These are phyloP conservation scores for Podarcis muralis DNA, from an alignment of 2,113 vertebrate species.

Conservation along the genomic window DNA sequence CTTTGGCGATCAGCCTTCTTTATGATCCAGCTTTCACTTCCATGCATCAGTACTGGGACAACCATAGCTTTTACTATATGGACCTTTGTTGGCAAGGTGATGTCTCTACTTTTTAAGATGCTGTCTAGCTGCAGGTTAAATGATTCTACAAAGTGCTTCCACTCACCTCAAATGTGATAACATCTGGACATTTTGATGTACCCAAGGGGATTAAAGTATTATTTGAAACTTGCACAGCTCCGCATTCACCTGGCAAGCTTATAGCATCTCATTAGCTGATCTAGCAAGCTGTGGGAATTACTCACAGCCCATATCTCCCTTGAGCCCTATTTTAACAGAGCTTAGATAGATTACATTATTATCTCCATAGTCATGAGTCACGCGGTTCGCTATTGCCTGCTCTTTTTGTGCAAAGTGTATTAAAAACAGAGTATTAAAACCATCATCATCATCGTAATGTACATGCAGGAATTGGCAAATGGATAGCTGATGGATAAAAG, in stretches of 20 bases:
- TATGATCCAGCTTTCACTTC: no score
- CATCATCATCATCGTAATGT: no score
- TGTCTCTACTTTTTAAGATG: no score
- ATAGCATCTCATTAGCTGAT: background rate
- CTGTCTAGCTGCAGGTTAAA: background rate
- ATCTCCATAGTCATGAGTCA: background rate
- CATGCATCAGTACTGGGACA: no score
- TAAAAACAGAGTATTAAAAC: no score
- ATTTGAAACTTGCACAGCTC: background rate
- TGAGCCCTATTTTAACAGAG: conserved; percentile 5
- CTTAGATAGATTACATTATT: background rate
- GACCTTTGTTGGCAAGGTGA: no score
- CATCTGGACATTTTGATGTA: background rate
- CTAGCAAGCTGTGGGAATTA: conserved; percentile 52
- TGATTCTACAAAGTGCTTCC: background rate
- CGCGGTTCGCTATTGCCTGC: background rate
- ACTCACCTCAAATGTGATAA: conserved; percentile 1
- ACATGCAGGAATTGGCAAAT: no score
- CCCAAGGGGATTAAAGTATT: background rate
- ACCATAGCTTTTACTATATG: no score
- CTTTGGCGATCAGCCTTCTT: no score
- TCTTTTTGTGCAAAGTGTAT: no score
- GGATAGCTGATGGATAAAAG: no score
- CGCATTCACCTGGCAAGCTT: background rate
- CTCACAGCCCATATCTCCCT: conserved; percentile 42